Conservation (phyloP, 2,113 vertebrate genomes). For the Pyrgilauda ruficollis region DNA sequence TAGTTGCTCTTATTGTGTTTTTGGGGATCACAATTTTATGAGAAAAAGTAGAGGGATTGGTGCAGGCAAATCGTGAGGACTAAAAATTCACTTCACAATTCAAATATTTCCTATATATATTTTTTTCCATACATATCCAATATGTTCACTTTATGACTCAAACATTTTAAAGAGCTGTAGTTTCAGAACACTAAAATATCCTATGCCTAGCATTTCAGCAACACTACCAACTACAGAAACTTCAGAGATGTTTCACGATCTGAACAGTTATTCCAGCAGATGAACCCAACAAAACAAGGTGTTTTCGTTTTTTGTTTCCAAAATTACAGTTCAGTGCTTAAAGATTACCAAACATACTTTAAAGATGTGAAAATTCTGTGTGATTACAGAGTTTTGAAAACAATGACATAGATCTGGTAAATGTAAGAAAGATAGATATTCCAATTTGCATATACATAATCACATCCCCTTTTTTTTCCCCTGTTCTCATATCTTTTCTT, state of each 20-base stretch:
- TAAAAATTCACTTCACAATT: not conserved
- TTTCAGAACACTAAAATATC: conserved; percentile 6
- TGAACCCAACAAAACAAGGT: not conserved
- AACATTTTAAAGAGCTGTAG: not conserved
- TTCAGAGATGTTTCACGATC: not conserved
- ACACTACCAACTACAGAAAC: not conserved
- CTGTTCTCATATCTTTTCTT: not conserved
- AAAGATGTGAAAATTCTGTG: not conserved
- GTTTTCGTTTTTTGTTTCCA: not conserved
- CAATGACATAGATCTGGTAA: not conserved
- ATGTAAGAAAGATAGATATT: not conserved
- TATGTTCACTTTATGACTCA: not conserved
- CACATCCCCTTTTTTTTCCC: not conserved
- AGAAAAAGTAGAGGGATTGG: not conserved
- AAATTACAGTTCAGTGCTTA: not conserved
- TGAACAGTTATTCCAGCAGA: not conserved
- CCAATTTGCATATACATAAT: not conserved
- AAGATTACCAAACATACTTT: not conserved
- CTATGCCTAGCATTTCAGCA: not conserved
- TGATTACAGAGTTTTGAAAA: not conserved
- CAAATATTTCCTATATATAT: not conserved
- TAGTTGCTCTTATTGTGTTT: fast-evolving
- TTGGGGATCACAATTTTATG: fast-evolving
- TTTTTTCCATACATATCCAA: not conserved
- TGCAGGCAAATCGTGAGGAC: too few relatives aligned